These are phyloP conservation scores for Ariolimax columbianus DNA, from an alignment of 2,888 invertebrate species.

Conservation along the genomic window DNA sequence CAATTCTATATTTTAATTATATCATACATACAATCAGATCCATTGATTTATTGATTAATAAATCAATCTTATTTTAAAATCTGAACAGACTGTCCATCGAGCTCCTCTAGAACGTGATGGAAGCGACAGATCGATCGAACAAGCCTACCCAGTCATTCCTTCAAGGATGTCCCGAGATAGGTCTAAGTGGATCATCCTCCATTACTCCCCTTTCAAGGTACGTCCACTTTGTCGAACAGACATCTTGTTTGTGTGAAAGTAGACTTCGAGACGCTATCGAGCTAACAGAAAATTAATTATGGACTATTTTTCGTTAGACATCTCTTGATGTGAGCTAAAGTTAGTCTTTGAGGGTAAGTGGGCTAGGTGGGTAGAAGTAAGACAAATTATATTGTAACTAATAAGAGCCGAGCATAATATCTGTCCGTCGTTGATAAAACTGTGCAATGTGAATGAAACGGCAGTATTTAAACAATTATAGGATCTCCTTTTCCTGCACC, in stretches of 20 bases:
- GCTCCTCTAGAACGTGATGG: conserved; percentile 34
- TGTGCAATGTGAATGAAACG: no score
- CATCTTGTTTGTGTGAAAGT: background rate
- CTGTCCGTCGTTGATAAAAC: no score
- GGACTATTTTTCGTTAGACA: background rate
- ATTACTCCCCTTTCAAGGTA: conserved; percentile 79
- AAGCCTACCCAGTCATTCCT: conserved; percentile 53
- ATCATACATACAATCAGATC: no score
- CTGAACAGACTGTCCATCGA: conserved; percentile 10
- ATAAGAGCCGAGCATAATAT: no score
- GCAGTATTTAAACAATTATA: no score
- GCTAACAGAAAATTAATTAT: background rate
- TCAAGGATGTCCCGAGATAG: conserved; percentile 57
- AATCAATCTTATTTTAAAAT: background rate
- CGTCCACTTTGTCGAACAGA: background rate
- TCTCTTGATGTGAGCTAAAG: background rate
- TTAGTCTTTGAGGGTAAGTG: background rate
- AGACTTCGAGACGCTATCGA: background rate
- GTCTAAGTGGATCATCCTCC: conserved; percentile 78
- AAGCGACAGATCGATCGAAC: conserved; percentile 53
- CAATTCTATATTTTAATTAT: no score
- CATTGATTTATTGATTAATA: background rate
- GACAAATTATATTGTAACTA: no score
- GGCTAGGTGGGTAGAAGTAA: no score
- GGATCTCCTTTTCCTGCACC: no score